Percentiles rank a stretch among this genome's conserved stretches.
Evolutionary conservation across 2,888 invertebrate genomes (phyloP).

Genomic region (Gibbula magus): DNA sequence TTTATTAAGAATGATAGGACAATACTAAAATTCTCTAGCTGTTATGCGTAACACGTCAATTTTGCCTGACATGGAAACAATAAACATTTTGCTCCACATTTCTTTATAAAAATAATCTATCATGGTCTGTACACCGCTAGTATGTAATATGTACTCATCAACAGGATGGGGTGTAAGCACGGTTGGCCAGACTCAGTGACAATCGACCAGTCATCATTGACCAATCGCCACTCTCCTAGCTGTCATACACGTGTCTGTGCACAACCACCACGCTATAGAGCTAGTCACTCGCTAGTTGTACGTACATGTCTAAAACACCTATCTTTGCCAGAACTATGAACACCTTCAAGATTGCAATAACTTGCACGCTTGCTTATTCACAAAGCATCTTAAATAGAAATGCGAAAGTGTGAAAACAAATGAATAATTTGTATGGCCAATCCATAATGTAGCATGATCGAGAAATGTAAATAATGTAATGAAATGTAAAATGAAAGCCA

Average conservation of each 20-base stretch:
- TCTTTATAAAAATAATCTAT: constrained; percentile 38
- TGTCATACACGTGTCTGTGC: neutral
- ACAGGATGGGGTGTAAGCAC: neutral
- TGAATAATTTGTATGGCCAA: constrained; percentile 24
- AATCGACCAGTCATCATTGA: neutral
- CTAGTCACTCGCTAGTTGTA: constrained; percentile 2
- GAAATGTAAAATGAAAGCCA: constrained; percentile 25
- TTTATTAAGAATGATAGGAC: constrained; percentile 65
- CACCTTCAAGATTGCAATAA: constrained; percentile 29
- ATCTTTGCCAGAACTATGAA: constrained; percentile 27
- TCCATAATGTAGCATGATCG: constrained; percentile 9
- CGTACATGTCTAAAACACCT: constrained; percentile 5
- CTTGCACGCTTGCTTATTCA: constrained; percentile 20
- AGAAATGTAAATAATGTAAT: constrained; percentile 16
- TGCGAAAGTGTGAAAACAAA: constrained; percentile 22
- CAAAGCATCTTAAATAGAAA: constrained; percentile 28
- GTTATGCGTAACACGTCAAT: constrained; percentile 47
- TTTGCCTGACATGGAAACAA: constrained; percentile 24
- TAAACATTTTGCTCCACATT: constrained; percentile 28
- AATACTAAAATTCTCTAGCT: constrained; percentile 54
- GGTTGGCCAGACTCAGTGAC: neutral
- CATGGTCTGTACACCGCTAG: constrained; percentile 29
- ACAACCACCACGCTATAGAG: neutral
- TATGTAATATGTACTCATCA: constrained; percentile 19
- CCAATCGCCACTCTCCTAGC: neutral